phyloP scores from a whole-genome alignment of 2,797 vertebrate species.

The Onychomys arenicola region DNA sequence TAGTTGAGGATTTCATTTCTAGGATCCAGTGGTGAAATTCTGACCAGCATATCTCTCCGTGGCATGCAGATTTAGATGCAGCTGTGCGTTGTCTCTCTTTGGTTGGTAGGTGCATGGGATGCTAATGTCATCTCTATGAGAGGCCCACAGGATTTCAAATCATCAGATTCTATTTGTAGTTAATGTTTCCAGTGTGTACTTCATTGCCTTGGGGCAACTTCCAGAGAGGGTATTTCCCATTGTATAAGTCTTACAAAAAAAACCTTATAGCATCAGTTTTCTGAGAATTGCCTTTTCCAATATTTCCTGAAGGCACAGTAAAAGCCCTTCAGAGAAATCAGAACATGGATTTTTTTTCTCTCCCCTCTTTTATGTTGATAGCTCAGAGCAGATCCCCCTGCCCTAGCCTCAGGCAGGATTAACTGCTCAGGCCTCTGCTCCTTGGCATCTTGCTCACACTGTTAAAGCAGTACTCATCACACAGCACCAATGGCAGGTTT shows the following conservation, averaged over 20 bases:
- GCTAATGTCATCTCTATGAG: neutral
- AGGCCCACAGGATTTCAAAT: constrained; percentile 3
- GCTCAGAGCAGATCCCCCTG: neutral
- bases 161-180: neutral
- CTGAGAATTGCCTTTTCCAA: neutral
- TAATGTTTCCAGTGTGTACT: constrained; percentile 27
- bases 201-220: constrained; percentile 23
- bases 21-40: neutral
- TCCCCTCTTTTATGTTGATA: neutral
- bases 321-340: constrained; percentile 65
- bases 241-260: neutral
- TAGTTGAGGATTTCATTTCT: neutral
- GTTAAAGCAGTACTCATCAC: constrained; percentile 32
- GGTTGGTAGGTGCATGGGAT: neutral
- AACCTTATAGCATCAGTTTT: neutral
- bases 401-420: constrained; percentile 41
- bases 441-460: constrained; percentile 42
- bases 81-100: neutral
- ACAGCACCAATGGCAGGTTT: neutral
- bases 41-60: neutral
- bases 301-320: constrained; percentile 59
- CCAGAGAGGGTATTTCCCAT: neutral
- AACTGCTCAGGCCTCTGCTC: constrained; percentile 1
- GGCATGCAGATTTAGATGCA: neutral
- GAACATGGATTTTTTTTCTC: neutral